phyloP scores from a whole-genome alignment of 2,888 invertebrate genomes.

The Clanis bilineata region DNA sequence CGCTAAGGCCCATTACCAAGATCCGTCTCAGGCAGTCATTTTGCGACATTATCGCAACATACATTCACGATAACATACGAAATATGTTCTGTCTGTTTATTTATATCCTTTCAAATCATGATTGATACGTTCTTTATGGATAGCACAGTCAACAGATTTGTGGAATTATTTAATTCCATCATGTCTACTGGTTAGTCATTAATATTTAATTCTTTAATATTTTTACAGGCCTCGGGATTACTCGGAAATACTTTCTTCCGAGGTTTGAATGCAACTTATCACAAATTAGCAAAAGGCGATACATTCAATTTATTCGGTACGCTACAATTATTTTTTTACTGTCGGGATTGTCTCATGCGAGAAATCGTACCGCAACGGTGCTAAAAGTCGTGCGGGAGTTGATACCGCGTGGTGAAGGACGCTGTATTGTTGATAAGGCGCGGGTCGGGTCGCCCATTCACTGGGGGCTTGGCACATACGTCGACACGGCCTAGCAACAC shows the following conservation, averaged over 20 bases:
- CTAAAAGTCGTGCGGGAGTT: background rate
- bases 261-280: too few species aligned
- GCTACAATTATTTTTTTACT: too few species aligned
- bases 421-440: conserved; percentile 54
- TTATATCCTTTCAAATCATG: background rate
- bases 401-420: conserved; percentile 39
- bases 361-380: background rate
- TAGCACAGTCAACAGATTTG: background rate
- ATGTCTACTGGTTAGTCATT: background rate
- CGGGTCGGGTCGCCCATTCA: conserved; percentile 55
- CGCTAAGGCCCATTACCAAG: conserved; percentile 33
- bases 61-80: background rate
- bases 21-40: conserved; percentile 19
- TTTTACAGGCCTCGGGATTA: background rate
- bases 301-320: too few species aligned
- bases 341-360: background rate
- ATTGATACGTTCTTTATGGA: background rate
- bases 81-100: background rate
- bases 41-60: background rate
- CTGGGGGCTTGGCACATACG: conserved; percentile 62
- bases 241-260: too few species aligned
- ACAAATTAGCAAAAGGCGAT: too few species aligned
- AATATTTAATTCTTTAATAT: background rate
- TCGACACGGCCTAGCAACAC: conserved; percentile 37
- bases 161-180: background rate